Evolutionary conservation across 2,113 vertebrate species (phyloP).

Genomic region (Maccullochella peelii): DNA sequence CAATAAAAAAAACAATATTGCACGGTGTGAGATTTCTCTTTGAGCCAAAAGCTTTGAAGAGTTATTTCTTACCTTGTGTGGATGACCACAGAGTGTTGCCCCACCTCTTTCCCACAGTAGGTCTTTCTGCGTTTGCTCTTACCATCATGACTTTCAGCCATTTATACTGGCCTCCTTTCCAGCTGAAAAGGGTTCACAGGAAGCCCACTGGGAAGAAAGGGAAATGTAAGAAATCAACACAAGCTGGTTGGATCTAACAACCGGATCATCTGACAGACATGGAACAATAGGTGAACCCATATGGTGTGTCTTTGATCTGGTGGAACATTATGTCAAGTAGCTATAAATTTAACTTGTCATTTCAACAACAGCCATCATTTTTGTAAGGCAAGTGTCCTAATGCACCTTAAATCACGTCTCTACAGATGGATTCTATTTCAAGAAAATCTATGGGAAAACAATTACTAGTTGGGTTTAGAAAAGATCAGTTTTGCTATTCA

Average conservation of each 20-base stretch:
- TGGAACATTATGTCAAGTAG: not conserved
- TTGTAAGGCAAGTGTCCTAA: not conserved
- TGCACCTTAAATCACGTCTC: not conserved
- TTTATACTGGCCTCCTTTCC: constrained; percentile 80
- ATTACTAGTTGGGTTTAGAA: not conserved
- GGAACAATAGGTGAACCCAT: constrained; percentile 44
- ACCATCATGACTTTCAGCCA: constrained; percentile 29
- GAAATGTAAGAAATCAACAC: constrained; percentile 43
- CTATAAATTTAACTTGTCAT: constrained; percentile 3
- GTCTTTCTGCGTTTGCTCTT: constrained; percentile 32
- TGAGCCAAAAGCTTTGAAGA: not conserved
- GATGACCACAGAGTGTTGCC: not conserved
- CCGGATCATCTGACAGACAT: constrained; percentile 54
- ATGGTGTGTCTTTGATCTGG: not conserved
- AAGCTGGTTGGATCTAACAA: constrained; percentile 20
- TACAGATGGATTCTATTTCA: not conserved
- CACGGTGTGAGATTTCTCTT: not conserved
- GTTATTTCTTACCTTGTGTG: constrained; percentile 50
- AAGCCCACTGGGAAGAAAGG: constrained; percentile 56
- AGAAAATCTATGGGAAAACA: not conserved
- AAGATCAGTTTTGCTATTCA: not conserved
- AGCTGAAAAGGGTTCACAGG: constrained; percentile 37
- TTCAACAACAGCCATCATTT: not conserved
- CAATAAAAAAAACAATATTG: not conserved
- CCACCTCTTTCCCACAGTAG: constrained; percentile 10